These are phyloP conservation scores for Crotalus viridis DNA, from an alignment of 2,113 vertebrate genomes.

Conservation along the genomic window DNA sequence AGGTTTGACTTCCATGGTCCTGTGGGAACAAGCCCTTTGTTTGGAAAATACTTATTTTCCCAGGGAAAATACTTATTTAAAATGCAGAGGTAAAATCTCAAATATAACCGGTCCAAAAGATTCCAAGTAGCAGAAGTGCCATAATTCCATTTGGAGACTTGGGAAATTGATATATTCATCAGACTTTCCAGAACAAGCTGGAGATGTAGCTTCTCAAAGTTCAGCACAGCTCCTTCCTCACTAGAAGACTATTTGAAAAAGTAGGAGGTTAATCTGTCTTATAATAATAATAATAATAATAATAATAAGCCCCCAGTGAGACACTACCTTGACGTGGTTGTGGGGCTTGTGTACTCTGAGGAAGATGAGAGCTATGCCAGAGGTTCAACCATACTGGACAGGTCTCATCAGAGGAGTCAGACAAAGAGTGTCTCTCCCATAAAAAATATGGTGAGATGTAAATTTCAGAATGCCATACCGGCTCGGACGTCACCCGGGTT, in stretches of 20 bases:
- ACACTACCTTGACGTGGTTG: no score
- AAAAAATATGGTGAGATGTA: no score
- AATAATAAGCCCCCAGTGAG: no score
- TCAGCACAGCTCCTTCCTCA: background rate
- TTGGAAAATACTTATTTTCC: background rate
- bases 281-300: no score
- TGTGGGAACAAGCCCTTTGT: background rate
- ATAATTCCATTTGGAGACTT: background rate
- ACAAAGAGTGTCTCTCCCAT: no score
- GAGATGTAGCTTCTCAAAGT: background rate
- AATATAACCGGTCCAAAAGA: background rate
- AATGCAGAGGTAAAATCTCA: background rate
- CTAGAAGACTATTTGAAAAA: background rate
- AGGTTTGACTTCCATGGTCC: background rate
- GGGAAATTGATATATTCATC: background rate
- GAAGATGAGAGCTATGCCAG: no score
- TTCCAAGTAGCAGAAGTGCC: background rate
- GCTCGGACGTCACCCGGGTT: no score
- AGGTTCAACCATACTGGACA: no score
- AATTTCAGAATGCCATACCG: no score
- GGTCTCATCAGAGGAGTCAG: no score
- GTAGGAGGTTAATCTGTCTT: background rate
- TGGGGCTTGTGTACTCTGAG: no score
- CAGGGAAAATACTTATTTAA: background rate
- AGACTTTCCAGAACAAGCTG: background rate